Base-by-base conservation (phyloP, 1,140 invertebrate genomes). In the Aphelinus atriplicis region DNA sequence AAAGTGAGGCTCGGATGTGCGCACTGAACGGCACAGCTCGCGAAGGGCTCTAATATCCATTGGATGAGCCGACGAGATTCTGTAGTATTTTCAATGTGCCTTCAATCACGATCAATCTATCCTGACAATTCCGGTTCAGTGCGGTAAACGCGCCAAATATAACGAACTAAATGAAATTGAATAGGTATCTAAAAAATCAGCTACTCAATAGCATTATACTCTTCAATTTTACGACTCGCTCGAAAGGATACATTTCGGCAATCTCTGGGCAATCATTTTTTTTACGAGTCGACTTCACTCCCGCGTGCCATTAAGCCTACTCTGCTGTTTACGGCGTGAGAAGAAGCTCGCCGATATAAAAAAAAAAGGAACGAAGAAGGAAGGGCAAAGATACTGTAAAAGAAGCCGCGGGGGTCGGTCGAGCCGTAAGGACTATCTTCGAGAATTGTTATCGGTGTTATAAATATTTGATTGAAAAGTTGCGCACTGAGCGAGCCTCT, bases 391-490 rank as follows among this genome's bases (percentile, higher is more conserved):
- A 26, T 26, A 26, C 56, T 61, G 56, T 70, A 46, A 42, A 71
- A 71, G 48, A 53, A 62, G 26, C 57, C 56, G 51, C 65, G 46
- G 46, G 56, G 65, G 45, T 68, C 26, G 42, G 55, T 46, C 48
- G 66, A 10, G 66, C n/a, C 2, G 61, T 3, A n/a, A 51, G 26
- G 58, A 10, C 53, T 63, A 62, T 57, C 61, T 51, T 61, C 64
- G 47, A 48, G 66, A 75, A 75, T 58, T 66, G 62, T 75, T 75
- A 71, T 75, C 74, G 74, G 55, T 43, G 56, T 48, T 68, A 57
- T 75, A 75, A 75, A 75, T 71, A 71, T 75, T 75, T 75, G 67
- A 71, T 75, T 71, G 74, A 51, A 71, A 75, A 75, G 50, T 70
- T 50, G 51, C n/a, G 58, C 43, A 2, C 56, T 42, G 74, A 67